phyloP scores from a whole-genome alignment of 92 coral and sea anemone genomes.

The Desmophyllum pertusum region DNA sequence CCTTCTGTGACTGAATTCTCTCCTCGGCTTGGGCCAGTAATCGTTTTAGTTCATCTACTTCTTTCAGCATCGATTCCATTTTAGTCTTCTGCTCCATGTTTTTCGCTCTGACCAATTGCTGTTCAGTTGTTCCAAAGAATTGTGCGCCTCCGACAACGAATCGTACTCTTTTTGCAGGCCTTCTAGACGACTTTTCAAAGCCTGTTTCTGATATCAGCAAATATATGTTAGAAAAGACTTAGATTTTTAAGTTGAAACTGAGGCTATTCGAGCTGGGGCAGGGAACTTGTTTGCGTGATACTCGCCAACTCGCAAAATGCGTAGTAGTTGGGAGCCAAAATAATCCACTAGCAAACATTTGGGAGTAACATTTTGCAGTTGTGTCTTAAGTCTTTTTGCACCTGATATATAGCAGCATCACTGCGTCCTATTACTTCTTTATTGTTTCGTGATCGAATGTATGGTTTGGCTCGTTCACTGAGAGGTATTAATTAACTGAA shows the following conservation, averaged over 20 bases:
- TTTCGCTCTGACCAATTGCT: conserved; percentile 67
- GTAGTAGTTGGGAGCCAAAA: no score
- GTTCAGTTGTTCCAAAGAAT: conserved; percentile 81
- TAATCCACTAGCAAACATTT: no score
- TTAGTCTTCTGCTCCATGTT: conserved; percentile 58
- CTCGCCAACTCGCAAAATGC: no score
- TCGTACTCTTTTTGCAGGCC: conserved; percentile 54
- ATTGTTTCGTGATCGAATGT: not conserved
- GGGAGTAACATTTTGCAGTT: no score
- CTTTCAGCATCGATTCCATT: conserved; percentile 43
- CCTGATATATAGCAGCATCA: no score
- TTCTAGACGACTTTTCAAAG: conserved; percentile 45
- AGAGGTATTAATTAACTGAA: not conserved
- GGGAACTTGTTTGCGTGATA: no score
- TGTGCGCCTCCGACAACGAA: conserved; percentile 68
- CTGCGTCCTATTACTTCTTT: not conserved
- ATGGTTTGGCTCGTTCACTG: not conserved
- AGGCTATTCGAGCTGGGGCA: not conserved
- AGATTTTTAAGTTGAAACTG: no score
- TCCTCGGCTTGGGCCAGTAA: conserved; percentile 38
- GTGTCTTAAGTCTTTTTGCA: no score
- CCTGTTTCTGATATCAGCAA: conserved; percentile 50
- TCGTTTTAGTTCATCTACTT: conserved; percentile 39
- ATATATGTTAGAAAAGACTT: not conserved
- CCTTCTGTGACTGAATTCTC: conserved; percentile 24